Conservation (phyloP, 2,113 vertebrate species). For the Smithornis capensis region DNA sequence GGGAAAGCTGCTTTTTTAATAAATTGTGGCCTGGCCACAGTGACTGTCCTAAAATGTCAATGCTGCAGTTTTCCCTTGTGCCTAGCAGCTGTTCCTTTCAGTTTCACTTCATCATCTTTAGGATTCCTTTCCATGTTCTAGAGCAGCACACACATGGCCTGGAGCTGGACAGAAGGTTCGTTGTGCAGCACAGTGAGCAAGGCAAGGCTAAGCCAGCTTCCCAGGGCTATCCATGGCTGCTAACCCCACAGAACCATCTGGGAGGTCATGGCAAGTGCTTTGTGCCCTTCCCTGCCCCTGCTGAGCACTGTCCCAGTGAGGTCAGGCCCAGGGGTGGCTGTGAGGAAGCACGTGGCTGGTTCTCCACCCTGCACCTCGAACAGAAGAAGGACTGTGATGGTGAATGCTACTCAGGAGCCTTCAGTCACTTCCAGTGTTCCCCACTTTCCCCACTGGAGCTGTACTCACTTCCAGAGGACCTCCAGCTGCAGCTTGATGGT, state of each 20-base stretch:
- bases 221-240: rapidly evolving
- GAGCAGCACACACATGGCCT: background rate
- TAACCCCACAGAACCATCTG: background rate
- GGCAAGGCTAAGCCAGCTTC: background rate
- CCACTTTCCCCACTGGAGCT: background rate
- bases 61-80: background rate
- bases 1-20: background rate
- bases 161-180: background rate
- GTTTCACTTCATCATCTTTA: background rate
- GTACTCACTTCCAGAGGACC: constrained; percentile 91
- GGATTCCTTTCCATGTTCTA: background rate
- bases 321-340: background rate
- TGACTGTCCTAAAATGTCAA: background rate
- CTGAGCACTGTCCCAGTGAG: background rate
- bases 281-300: background rate
- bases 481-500: constrained; percentile 96
- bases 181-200: background rate
- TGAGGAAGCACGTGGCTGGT: background rate
- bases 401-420: background rate
- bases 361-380: background rate
- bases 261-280: background rate
- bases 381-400: background rate
- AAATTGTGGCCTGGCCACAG: background rate
- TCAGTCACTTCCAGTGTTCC: rapidly evolving
- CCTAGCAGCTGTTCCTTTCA: background rate